Evolutionary conservation across 2,888 invertebrate species (phyloP).

Genomic region (Exocentrus adspersus): DNA sequence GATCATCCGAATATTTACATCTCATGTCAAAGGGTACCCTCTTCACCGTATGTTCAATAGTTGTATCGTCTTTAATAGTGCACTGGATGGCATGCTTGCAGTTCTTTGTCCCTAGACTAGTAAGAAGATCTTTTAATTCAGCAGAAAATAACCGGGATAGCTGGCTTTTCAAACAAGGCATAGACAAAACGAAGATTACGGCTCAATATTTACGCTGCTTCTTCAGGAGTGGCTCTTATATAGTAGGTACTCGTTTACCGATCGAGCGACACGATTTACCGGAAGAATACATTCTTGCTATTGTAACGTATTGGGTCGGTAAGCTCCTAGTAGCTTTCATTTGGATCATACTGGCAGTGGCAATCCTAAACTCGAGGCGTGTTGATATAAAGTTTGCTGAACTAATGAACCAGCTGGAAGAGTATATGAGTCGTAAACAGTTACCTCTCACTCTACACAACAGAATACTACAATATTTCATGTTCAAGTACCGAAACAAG

Average conservation of each 20-base stretch:
- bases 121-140: slow-evolving; percentile 13
- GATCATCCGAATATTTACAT: slow-evolving; percentile 4
- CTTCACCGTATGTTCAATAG: slow-evolving; percentile 8
- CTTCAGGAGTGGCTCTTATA: slow-evolving; percentile 36
- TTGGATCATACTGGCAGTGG: slow-evolving; percentile 36
- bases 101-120: slow-evolving; percentile 29
- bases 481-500: slow-evolving; percentile 60
- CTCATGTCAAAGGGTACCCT: neutral
- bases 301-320: slow-evolving; percentile 39
- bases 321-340: slow-evolving; percentile 35
- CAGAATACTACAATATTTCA: slow-evolving; percentile 59
- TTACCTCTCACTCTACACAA: slow-evolving; percentile 58
- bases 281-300: slow-evolving; percentile 33
- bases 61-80: slow-evolving; percentile 8
- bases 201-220: slow-evolving; percentile 33
- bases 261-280: neutral
- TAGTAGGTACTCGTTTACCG: slow-evolving; percentile 25
- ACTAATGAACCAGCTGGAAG: slow-evolving; percentile 60
- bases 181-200: neutral
- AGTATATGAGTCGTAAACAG: slow-evolving; percentile 61
- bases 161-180: neutral
- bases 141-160: slow-evolving; percentile 21
- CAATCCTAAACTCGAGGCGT: slow-evolving; percentile 42
- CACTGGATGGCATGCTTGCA: slow-evolving; percentile 36
- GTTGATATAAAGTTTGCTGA: slow-evolving; percentile 61